A percentile compares a stretch with the other conserved stretches of the same genome.
phyloP scores from a whole-genome alignment of 2,888 invertebrate species.

The Acrobasis repandana region DNA sequence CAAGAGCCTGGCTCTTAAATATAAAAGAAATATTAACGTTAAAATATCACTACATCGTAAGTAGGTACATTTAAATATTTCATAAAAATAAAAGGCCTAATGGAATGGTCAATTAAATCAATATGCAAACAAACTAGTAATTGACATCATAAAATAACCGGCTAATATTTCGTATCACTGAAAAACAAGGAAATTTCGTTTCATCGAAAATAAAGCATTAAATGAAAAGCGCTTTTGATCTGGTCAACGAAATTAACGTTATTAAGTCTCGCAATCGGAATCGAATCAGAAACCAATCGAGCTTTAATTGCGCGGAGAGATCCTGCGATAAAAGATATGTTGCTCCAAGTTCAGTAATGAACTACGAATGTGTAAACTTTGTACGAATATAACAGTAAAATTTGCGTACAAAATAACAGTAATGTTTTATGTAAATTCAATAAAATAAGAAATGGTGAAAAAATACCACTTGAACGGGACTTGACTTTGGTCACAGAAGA shows the following conservation, averaged over 20 bases:
- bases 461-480: too few relatives aligned
- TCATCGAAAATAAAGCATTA: neutral
- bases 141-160: too few relatives aligned
- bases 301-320: conserved; percentile 21
- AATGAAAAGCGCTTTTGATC: conserved; percentile 5
- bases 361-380: neutral
- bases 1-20: too few relatives aligned
- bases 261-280: conserved; percentile 21
- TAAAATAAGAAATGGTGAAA: too few relatives aligned
- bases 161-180: neutral
- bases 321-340: conserved; percentile 20
- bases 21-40: too few relatives aligned
- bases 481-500: too few relatives aligned
- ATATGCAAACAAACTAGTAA: too few relatives aligned
- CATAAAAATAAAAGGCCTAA: too few relatives aligned
- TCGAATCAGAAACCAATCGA: conserved; percentile 23
- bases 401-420: neutral
- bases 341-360: conserved; percentile 9
- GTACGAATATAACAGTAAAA: neutral
- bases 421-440: too few relatives aligned
- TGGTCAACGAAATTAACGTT: conserved; percentile 19
- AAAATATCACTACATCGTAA: too few relatives aligned
- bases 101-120: too few relatives aligned
- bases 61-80: too few relatives aligned
- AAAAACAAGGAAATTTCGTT: neutral